Conservation (phyloP, 2,113 vertebrate genomes). For the Sterna hirundo region DNA sequence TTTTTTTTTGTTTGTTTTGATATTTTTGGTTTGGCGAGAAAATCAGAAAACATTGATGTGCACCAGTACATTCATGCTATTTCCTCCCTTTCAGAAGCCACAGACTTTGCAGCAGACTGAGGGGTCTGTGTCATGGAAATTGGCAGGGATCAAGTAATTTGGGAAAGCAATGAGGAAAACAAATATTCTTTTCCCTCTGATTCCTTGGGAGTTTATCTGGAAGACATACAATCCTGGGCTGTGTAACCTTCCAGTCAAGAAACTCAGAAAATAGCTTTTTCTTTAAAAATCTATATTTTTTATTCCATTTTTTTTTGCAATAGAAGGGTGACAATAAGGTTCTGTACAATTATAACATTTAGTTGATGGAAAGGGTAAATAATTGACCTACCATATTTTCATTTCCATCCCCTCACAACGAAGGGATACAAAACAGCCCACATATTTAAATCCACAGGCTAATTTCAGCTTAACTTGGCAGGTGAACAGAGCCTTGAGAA, state of each 20-base stretch:
- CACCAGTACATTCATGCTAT: constrained; percentile 52
- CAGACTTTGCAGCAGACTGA: constrained; percentile 38
- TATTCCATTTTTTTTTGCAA: not conserved
- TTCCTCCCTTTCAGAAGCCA: constrained; percentile 46
- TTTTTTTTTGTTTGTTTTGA: constrained; percentile 23
- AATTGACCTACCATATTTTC: not conserved
- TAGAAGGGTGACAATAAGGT: not conserved
- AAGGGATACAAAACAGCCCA: not conserved
- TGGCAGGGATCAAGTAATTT: not conserved
- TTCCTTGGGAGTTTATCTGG: constrained; percentile 26
- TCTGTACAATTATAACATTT: not conserved
- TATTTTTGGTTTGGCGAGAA: constrained; percentile 46
- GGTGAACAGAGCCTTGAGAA: constrained; percentile 42
- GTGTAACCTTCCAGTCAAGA: not conserved
- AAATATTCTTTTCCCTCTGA: constrained; percentile 24
- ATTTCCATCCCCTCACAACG: not conserved
- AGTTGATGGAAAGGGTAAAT: not conserved
- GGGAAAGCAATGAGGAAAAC: constrained; percentile 8
- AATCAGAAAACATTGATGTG: constrained; percentile 34
- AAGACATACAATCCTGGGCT: not conserved
- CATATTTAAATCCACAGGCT: not conserved
- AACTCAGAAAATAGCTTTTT: not conserved
- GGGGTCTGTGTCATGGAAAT: constrained; percentile 55
- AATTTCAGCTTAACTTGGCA: constrained; percentile 52
- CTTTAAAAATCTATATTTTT: not conserved